A percentile compares a stretch with the other conserved stretches of the same genome.
Evolutionary conservation across 2,797 vertebrate genomes (phyloP).

Genomic region (Scleropages formosus): DNA sequence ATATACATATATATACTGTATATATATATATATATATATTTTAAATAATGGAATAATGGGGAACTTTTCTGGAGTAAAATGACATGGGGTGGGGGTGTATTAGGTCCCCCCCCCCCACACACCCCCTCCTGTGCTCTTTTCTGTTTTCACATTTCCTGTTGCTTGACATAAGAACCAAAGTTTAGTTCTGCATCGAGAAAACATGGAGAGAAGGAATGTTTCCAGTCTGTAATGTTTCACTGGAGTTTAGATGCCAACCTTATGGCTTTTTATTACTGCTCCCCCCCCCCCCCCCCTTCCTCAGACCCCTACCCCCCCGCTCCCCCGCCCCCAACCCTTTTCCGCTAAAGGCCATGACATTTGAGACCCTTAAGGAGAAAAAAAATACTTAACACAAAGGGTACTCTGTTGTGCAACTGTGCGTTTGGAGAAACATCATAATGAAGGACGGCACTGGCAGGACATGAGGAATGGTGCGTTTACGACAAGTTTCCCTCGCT

Average conservation of each 20-base stretch:
- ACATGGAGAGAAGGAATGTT: slow-evolving; percentile 63
- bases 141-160: slow-evolving; percentile 56
- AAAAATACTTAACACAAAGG: slow-evolving; percentile 62
- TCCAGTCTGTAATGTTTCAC: slow-evolving; percentile 52
- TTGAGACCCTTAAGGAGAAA: slow-evolving; percentile 59
- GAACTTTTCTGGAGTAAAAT: slow-evolving; percentile 56
- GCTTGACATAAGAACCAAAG: slow-evolving; percentile 76
- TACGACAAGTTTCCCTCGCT: not conserved
- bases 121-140: slow-evolving; percentile 60
- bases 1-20: too few species aligned
- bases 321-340: slow-evolving; percentile 42
- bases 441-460: slow-evolving; percentile 66
- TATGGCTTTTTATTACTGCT: slow-evolving; percentile 35
- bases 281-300: slow-evolving; percentile 32
- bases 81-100: slow-evolving; percentile 52
- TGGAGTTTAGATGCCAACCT: slow-evolving; percentile 49
- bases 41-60: slow-evolving; percentile 56
- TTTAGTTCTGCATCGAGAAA: slow-evolving; percentile 73
- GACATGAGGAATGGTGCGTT: slow-evolving; percentile 40
- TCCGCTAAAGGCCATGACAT: slow-evolving; percentile 59
- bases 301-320: slow-evolving; percentile 40
- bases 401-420: slow-evolving; percentile 65
- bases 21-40: too few species aligned
- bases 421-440: slow-evolving; percentile 62
- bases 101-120: slow-evolving; percentile 56